A percentile compares a stretch with the other conserved stretches of the same genome.
phyloP scores from a whole-genome alignment of 2,888 invertebrate genomes.

The Macaria notata region DNA sequence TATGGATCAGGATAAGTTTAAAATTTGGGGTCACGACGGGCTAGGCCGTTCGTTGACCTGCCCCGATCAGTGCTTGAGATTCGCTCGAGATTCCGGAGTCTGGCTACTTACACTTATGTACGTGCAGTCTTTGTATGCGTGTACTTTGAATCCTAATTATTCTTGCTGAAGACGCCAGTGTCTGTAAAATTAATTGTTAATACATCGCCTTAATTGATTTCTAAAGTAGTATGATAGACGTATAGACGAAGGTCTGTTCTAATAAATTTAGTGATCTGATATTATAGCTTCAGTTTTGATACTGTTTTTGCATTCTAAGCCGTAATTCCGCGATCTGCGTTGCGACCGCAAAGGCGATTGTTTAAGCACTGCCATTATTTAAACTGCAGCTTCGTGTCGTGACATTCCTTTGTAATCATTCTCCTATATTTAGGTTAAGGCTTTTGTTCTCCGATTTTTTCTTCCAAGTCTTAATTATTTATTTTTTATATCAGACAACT shows the following conservation, averaged over 20 bases:
- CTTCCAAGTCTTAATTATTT: slow-evolving; percentile 35
- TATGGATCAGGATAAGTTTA: slow-evolving; percentile 10
- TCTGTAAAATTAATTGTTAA: no score
- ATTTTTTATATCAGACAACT: no score
- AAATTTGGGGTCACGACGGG: slow-evolving; percentile 12
- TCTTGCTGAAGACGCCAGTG: neutral
- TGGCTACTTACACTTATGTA: neutral
- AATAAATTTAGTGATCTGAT: no score
- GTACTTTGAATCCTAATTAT: slow-evolving; percentile 11
- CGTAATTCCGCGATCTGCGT: slow-evolving; percentile 22
- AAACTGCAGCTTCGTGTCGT: slow-evolving; percentile 78
- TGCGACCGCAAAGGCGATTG: slow-evolving; percentile 65
- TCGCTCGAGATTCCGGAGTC: slow-evolving; percentile 2
- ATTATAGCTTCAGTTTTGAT: slow-evolving; percentile 1
- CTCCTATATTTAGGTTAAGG: slow-evolving; percentile 75
- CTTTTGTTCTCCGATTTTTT: slow-evolving; percentile 47
- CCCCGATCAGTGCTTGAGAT: slow-evolving; percentile 1
- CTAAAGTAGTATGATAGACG: no score
- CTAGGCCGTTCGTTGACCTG: slow-evolving; percentile 17
- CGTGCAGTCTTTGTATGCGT: neutral
- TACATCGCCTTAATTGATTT: no score
- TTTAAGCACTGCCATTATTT: slow-evolving; percentile 73
- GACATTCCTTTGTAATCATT: slow-evolving; percentile 78
- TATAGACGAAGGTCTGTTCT: no score
- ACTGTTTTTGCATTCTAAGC: slow-evolving; percentile 8